These are phyloP conservation scores for Decapterus maruadsi DNA, from an alignment of 2,797 vertebrate species.

Conservation along the genomic window DNA sequence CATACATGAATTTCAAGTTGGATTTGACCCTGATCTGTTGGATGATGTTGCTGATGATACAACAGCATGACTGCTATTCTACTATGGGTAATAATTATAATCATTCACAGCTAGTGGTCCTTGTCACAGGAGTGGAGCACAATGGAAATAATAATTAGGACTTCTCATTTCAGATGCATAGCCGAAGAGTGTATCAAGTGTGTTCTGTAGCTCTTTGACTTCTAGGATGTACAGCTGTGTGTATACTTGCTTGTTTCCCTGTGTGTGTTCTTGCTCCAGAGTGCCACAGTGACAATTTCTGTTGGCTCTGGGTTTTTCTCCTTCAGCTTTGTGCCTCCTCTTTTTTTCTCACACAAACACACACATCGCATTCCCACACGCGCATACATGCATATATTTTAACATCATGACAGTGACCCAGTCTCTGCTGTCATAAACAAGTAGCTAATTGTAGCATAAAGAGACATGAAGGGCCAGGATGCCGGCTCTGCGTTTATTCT, in stretches of 20 bases:
- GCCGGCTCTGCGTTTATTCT: slow-evolving; percentile 58
- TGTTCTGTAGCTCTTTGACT: slow-evolving; percentile 62
- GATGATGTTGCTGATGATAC: slow-evolving; percentile 79
- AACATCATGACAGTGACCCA: slow-evolving; percentile 66
- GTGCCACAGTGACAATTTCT: slow-evolving; percentile 32
- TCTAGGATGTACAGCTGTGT: slow-evolving; percentile 77
- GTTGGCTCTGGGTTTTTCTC: slow-evolving; percentile 40
- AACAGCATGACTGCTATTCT: slow-evolving; percentile 81
- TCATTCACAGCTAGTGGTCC: slow-evolving; percentile 84
- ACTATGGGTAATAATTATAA: slow-evolving; percentile 83
- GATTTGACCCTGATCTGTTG: slow-evolving; percentile 80
- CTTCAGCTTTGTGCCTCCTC: slow-evolving; percentile 29
- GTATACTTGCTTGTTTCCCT: slow-evolving; percentile 51
- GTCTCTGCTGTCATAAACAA: slow-evolving; percentile 65
- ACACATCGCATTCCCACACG: background rate
- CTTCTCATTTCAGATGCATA: slow-evolving; percentile 79
- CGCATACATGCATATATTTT: slow-evolving; percentile 30
- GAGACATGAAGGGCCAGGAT: slow-evolving; percentile 58
- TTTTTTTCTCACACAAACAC: slow-evolving; percentile 28
- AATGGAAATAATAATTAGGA: slow-evolving; percentile 86
- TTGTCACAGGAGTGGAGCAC: slow-evolving; percentile 81
- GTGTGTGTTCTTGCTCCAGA: slow-evolving; percentile 28
- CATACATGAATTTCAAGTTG: slow-evolving; percentile 79
- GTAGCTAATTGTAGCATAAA: slow-evolving; percentile 66
- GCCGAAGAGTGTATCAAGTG: slow-evolving; percentile 70